Evolutionary conservation across 2,797 vertebrate genomes (phyloP).

Genomic region (Cygnus olor): DNA sequence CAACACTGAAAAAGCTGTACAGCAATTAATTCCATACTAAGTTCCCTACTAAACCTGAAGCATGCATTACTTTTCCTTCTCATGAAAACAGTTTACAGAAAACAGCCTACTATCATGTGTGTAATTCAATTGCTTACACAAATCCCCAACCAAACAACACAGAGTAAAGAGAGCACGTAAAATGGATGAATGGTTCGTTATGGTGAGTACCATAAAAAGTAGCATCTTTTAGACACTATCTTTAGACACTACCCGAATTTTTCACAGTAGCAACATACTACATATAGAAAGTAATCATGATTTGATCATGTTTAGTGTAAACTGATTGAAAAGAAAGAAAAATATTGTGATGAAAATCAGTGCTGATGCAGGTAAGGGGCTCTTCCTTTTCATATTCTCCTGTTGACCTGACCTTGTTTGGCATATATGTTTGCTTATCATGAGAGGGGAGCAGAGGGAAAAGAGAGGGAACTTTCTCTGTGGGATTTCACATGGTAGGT

Average conservation of each 20-base stretch:
- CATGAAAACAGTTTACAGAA: not conserved
- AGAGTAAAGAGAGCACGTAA: not conserved
- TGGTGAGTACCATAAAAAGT: not conserved
- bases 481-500: not conserved
- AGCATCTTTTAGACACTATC: not conserved
- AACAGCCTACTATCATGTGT: not conserved
- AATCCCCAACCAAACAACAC: not conserved
- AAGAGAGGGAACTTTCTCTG: not conserved
- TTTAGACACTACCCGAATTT: not conserved
- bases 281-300: not conserved
- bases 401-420: not conserved
- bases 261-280: not conserved
- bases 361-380: not conserved
- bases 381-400: not conserved
- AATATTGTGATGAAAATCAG: not conserved
- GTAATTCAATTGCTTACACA: not conserved
- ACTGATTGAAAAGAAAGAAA: not conserved
- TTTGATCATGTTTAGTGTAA: not conserved
- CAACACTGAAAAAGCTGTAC: not conserved
- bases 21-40: not conserved
- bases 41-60: not conserved
- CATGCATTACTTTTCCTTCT: not conserved
- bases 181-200: not conserved
- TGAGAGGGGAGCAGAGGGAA: not conserved
- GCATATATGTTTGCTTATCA: not conserved